phyloP scores from a whole-genome alignment of 1,140 invertebrate genomes.

The Diprion similis region DNA sequence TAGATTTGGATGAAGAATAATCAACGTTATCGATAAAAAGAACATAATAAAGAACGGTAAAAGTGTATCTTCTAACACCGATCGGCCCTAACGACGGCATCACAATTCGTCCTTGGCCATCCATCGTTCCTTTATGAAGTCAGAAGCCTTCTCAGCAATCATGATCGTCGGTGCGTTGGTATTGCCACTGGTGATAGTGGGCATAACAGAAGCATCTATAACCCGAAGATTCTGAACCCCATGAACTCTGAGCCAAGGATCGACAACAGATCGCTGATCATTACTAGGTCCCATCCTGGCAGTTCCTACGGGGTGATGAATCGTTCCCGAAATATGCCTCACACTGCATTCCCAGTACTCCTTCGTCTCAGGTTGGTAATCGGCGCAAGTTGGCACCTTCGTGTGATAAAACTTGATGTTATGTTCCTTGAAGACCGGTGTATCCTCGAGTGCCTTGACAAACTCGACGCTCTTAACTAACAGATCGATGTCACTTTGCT shows the following conservation, averaged over 20 bases:
- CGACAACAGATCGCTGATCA: conserved; percentile 71
- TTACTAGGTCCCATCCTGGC: conserved; percentile 64
- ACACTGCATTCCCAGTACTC: conserved; percentile 65
- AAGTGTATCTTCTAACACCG: too few species aligned
- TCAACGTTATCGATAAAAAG: not conserved
- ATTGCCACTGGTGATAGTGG: conserved; percentile 78
- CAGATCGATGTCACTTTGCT: conserved; percentile 59
- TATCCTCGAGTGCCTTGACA: conserved; percentile 32
- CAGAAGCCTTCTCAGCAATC: conserved; percentile 88
- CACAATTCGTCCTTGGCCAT: conserved; percentile 41
- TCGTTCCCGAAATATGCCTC: conserved; percentile 52
- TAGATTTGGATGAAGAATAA: not conserved
- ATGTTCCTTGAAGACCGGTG: conserved; percentile 43
- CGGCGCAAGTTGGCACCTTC: conserved; percentile 30
- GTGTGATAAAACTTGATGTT: conserved; percentile 25
- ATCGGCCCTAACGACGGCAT: not conserved
- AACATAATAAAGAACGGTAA: not conserved
- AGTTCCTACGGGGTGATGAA: conserved; percentile 59
- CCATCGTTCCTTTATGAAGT: conserved; percentile 83
- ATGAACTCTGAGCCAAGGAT: conserved; percentile 76
- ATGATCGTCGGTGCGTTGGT: conserved; percentile 86
- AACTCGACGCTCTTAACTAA: conserved; percentile 40
- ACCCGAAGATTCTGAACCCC: conserved; percentile 74
- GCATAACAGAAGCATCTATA: conserved; percentile 81
- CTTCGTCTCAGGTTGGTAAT: conserved; percentile 40